Base-by-base conservation (phyloP, 2,888 invertebrate genomes). In the Tetragonisca angustula region DNA sequence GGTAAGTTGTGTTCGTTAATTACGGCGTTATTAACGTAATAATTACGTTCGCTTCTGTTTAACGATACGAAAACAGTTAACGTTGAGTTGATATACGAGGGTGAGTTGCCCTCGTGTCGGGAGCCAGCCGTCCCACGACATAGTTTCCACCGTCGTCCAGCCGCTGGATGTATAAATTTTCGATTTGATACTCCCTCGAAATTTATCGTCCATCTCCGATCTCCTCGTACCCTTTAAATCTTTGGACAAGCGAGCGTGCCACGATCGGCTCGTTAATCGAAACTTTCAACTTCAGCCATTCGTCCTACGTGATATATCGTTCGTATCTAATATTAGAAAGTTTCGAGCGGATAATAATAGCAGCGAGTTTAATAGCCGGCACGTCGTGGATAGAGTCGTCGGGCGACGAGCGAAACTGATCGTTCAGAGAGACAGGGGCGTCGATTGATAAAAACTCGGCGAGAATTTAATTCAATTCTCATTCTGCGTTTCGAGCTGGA, bases 21-120 rank as follows among this genome's bases (percentile, higher is more conserved):
- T 62, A 74, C 77, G 56, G 49, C 56, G 77, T 77, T 74, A 77
- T 83, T 84, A 84, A 82, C 83, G 83, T 64, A 71, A 77, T 82
- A 75, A 77, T 84, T 77, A 77, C 70, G n/a, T 32, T 4, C n/a
- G 19, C 43, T 56, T 62, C 67, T 36, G 61, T 54, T 56, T 43
- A 82, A 82, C 65, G 74, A 70, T 65, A 74, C 27, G 61, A 75
- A 54, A 76, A 69, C 81, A 81, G 76, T 81, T 83, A 76, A 72
- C 59, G 76, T 68, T 54, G 24, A 71, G 62, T 72, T 72, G 71
- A 75, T 68, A 43, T 24, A 24, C 43, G 4, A 21, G 3, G 61
- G 62, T 56, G 59, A 72, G 59, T 79, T 68, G 21, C 54, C 52
- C 6, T 21, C 19, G 32, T n/a, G 52, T 64, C 70, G 70, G 27